Evolutionary conservation across 2,113 vertebrate genomes (phyloP).

Genomic region (Ciconia boyciana): DNA sequence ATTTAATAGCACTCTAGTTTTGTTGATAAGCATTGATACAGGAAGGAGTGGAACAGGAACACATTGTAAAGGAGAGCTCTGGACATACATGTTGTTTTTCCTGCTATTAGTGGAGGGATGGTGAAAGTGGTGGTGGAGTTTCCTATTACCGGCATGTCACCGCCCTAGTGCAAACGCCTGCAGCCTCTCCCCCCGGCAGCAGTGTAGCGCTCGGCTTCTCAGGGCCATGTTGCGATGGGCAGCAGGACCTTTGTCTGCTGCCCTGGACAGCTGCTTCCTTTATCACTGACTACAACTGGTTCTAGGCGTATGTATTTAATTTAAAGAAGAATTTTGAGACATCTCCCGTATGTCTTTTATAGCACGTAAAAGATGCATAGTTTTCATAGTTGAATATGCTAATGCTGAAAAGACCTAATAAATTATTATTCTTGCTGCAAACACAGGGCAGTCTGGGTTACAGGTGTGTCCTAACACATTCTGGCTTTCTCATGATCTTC

Average conservation of each 20-base stretch:
- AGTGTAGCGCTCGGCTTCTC: background rate
- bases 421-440: background rate
- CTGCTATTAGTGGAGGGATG: background rate
- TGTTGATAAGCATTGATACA: background rate
- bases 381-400: background rate
- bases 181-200: background rate
- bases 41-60: background rate
- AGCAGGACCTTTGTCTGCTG: background rate
- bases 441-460: background rate
- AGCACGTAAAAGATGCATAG: background rate
- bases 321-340: background rate
- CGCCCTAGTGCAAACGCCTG: background rate
- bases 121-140: background rate
- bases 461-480: background rate
- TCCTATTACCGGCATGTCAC: background rate
- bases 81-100: rapidly evolving
- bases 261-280: background rate
- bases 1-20: background rate
- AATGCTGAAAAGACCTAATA: background rate
- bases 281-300: background rate
- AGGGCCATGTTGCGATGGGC: rapidly evolving
- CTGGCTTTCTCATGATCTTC: background rate
- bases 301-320: background rate
- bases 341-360: background rate
- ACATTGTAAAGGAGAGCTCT: background rate